These are phyloP conservation scores for Malthinus flaveolus DNA, from an alignment of 2,888 invertebrate species.

Conservation along the genomic window DNA sequence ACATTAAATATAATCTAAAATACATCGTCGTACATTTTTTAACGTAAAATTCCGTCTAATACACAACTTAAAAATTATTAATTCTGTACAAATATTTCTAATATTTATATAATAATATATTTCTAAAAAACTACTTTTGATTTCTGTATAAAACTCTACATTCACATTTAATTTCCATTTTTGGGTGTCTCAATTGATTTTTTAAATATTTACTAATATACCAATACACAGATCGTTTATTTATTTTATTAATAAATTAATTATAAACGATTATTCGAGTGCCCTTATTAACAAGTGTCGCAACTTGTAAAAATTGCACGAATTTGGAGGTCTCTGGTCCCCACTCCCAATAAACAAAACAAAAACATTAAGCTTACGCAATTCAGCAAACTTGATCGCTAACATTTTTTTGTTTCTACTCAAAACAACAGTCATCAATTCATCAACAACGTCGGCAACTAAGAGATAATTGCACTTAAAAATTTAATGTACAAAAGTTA, in stretches of 20 bases:
- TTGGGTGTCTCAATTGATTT: constrained; percentile 27
- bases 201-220: constrained; percentile 20
- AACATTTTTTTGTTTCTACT: too few relatives aligned
- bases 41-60: constrained; percentile 49
- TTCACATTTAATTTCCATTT: constrained; percentile 34
- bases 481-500: constrained; percentile 1
- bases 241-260: constrained; percentile 1
- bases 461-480: constrained; percentile 17
- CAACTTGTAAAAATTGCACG: constrained; percentile 39
- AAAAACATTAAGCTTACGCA: too few relatives aligned
- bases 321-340: constrained; percentile 38
- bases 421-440: neutral
- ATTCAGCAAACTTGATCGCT: constrained; percentile 5
- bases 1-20: constrained; percentile 50
- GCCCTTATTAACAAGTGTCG: constrained; percentile 41
- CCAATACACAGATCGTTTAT: constrained; percentile 24
- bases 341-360: constrained; percentile 19
- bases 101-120: constrained; percentile 39
- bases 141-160: constrained; percentile 56
- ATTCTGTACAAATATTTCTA: constrained; percentile 55
- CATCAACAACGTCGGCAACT: constrained; percentile 10
- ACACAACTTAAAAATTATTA: constrained; percentile 40
- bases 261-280: constrained; percentile 32
- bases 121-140: constrained; percentile 57
- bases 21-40: constrained; percentile 50